A percentile compares a stretch with the other conserved stretches of the same genome.
Conservation (phyloP, 2,888 invertebrate genomes). For the Blastobasis lacticolella region DNA sequence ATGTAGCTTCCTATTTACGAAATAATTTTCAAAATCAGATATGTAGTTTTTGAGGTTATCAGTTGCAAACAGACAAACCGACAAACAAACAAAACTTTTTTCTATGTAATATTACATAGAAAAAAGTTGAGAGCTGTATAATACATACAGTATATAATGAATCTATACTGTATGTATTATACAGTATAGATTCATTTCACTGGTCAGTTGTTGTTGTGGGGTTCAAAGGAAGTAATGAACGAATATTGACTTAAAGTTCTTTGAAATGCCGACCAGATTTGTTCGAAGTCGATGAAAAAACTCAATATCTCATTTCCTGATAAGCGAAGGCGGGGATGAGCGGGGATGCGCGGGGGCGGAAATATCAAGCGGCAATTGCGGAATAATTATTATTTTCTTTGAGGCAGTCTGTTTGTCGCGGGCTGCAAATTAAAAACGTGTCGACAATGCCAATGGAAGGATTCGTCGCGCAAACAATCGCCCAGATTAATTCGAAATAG, state of each 20-base stretch:
- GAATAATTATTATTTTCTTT: conserved; percentile 1
- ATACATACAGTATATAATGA: no score
- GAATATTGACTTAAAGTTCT: conserved; percentile 14
- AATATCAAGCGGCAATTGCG: background rate
- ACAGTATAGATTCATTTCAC: no score
- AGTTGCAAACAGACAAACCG: no score
- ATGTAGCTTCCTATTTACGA: no score
- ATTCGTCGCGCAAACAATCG: conserved; percentile 23
- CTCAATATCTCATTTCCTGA: conserved; percentile 28
- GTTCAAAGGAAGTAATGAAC: background rate
- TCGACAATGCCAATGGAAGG: conserved; percentile 19
- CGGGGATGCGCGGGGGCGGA: background rate
- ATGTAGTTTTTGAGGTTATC: no score
- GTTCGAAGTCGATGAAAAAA: conserved; percentile 24
- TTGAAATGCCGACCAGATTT: conserved; percentile 30
- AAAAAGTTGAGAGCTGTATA: no score
- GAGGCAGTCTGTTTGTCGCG: conserved; percentile 2
- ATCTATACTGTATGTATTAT: no score
- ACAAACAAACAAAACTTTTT: no score
- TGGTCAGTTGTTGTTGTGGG: background rate
- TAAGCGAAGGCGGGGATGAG: background rate
- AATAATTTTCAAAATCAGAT: no score
- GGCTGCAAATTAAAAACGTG: conserved; percentile 41
- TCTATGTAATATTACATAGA: no score
- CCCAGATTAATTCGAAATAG: conserved; percentile 19